Percentiles rank a stretch among this genome's conserved stretches.
phyloP scores from a whole-genome alignment of 2,797 vertebrate species.

The Gymnodraco acuticeps region DNA sequence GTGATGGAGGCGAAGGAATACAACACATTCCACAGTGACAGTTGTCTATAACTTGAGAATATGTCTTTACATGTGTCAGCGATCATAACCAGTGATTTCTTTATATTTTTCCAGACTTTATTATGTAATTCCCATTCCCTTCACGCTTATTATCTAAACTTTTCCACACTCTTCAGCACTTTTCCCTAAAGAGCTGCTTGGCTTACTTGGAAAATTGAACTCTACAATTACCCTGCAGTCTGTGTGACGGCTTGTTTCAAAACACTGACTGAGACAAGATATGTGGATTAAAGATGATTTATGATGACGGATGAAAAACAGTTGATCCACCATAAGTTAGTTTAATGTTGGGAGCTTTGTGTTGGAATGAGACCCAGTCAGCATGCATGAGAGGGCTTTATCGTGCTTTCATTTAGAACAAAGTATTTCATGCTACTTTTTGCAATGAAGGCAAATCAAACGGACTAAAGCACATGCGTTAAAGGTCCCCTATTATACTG shows the following conservation, averaged over 20 bases:
- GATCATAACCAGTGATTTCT: slow-evolving; percentile 23
- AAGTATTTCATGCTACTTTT: background rate
- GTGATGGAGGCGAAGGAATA: background rate
- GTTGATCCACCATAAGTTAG: background rate
- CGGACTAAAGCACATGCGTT: background rate
- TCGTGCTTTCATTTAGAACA: background rate
- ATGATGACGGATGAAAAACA: background rate
- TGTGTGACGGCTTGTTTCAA: slow-evolving; percentile 27
- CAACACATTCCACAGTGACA: background rate
- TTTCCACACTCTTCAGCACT: slow-evolving; percentile 36
- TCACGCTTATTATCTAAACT: slow-evolving; percentile 16
- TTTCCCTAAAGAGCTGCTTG: slow-evolving; percentile 12
- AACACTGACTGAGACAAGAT: slow-evolving; percentile 22
- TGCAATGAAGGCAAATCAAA: background rate
- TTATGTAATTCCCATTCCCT: slow-evolving; percentile 22
- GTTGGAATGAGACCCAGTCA: background rate
- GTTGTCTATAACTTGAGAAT: slow-evolving; percentile 17
- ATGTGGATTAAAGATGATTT: slow-evolving; percentile 7
- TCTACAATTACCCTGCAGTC: slow-evolving; percentile 32
- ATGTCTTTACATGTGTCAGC: slow-evolving; percentile 26
- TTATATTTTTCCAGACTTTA: background rate
- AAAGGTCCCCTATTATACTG: too few relatives aligned
- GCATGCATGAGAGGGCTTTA: background rate
- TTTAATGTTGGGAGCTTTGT: slow-evolving; percentile 9
- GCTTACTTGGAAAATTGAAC: slow-evolving; percentile 13